Percentiles rank a stretch among this genome's conserved stretches.
Conservation (phyloP, 1,140 invertebrate genomes). For the Ditylenchus dipsaci region DNA sequence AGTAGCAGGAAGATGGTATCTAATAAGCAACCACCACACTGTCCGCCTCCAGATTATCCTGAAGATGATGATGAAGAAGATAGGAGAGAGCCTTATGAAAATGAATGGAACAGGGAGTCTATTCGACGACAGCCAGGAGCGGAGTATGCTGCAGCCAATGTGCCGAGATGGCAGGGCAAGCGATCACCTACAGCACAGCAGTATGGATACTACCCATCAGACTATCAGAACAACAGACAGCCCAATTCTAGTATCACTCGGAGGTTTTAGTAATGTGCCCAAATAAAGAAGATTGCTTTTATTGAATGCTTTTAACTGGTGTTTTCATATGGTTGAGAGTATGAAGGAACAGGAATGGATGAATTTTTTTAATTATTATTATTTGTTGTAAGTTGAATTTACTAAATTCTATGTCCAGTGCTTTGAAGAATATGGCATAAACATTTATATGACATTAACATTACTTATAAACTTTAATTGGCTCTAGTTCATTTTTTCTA, state of each 20-base stretch:
- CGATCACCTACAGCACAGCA: neutral
- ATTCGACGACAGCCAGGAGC: too few species aligned
- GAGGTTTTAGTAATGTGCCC: neutral
- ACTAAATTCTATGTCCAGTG: too few species aligned
- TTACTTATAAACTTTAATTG: too few species aligned
- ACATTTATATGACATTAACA: too few species aligned
- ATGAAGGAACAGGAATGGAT: too few species aligned
- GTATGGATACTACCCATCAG: neutral
- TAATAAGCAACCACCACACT: conserved; percentile 11
- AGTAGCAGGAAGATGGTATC: neutral
- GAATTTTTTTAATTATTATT: too few species aligned
- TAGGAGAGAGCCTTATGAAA: neutral
- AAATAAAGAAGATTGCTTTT: neutral
- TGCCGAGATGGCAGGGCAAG: neutral
- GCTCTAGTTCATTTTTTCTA: too few species aligned
- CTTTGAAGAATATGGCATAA: too few species aligned
- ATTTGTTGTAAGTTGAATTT: too few species aligned
- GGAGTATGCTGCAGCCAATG: neutral
- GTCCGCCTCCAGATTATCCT: conserved; percentile 38
- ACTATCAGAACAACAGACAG: conserved; percentile 9
- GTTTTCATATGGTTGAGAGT: too few species aligned
- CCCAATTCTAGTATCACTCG: neutral
- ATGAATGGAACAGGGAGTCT: neutral
- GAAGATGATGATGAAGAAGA: conserved; percentile 17
- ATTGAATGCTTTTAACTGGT: too few species aligned